A percentile compares a stretch with the other conserved stretches of the same genome.
Conservation (phyloP, 23 tunicate genomes). For the Botrylloides violaceus region DNA sequence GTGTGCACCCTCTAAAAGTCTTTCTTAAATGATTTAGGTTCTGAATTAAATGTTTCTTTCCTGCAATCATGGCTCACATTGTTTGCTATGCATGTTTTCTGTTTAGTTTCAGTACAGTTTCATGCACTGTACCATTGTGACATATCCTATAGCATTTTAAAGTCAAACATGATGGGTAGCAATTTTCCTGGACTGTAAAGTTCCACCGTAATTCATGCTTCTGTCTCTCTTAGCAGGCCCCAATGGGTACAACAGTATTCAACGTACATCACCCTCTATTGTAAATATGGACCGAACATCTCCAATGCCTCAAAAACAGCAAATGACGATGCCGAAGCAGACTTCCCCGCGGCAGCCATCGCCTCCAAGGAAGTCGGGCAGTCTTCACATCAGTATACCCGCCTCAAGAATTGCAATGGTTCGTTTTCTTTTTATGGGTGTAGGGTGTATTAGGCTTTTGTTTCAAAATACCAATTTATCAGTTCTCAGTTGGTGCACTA, state of each 20-base stretch:
- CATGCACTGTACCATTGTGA: no score
- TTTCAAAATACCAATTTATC: no score
- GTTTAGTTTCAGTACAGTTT: no score
- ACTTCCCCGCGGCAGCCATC: slow-evolving; percentile 26
- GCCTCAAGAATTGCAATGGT: slow-evolving; percentile 19
- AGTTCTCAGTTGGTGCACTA: no score
- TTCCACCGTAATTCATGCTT: background rate
- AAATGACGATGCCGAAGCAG: slow-evolving; percentile 7
- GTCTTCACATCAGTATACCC: slow-evolving; percentile 21
- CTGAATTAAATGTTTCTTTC: no score
- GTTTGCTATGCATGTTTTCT: no score
- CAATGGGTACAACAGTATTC: slow-evolving; percentile 22
- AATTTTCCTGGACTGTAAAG: background rate
- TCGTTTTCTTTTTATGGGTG: no score
- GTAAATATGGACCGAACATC: slow-evolving; percentile 27
- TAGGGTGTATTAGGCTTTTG: no score
- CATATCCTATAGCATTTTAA: no score
- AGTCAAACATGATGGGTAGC: background rate
- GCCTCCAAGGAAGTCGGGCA: slow-evolving; percentile 18
- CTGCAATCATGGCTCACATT: no score
- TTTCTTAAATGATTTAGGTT: no score
- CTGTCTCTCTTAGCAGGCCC: slow-evolving; percentile 10
- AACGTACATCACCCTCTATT: slow-evolving; percentile 22
- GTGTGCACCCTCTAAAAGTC: no score
- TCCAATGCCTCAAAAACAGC: slow-evolving; percentile 32